phyloP scores from a whole-genome alignment of 23 tunicate species.

The Trididemnum nubilum region DNA sequence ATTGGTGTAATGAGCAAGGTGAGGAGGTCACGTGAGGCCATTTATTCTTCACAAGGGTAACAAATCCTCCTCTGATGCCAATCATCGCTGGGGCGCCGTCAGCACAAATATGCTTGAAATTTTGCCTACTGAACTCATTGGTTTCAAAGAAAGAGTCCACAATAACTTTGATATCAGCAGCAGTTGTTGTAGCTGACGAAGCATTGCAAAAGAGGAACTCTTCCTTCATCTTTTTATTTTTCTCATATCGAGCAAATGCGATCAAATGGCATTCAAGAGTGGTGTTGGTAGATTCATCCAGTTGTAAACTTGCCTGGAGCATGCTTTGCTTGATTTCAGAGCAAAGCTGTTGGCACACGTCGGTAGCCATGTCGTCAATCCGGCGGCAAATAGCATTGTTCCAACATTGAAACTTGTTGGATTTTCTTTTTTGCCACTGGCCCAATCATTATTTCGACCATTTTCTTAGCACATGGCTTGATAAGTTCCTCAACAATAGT shows the following conservation, averaged over 20 bases:
- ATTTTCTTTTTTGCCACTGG: slow-evolving; percentile 38
- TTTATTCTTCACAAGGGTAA: slow-evolving; percentile 33
- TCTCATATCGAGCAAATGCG: slow-evolving; percentile 37
- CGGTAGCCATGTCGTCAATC: slow-evolving; percentile 41
- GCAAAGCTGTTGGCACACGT: slow-evolving; percentile 39
- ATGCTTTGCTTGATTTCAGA: slow-evolving; percentile 36
- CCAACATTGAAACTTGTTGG: slow-evolving; percentile 28
- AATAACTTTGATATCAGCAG: slow-evolving; percentile 27
- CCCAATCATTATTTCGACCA: slow-evolving; percentile 35
- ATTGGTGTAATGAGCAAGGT: slow-evolving; percentile 39
- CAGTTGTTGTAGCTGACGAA: slow-evolving; percentile 35
- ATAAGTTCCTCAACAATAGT: slow-evolving; percentile 40
- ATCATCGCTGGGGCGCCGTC: slow-evolving; percentile 35
- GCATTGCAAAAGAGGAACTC: slow-evolving; percentile 31
- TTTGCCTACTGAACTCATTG: slow-evolving; percentile 30
- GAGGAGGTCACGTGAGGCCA: slow-evolving; percentile 49
- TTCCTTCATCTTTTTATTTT: slow-evolving; percentile 34
- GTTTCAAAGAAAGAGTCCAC: slow-evolving; percentile 32
- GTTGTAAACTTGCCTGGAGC: slow-evolving; percentile 38
- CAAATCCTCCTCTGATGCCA: slow-evolving; percentile 34
- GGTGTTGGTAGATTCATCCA: slow-evolving; percentile 41
- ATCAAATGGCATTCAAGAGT: slow-evolving; percentile 39
- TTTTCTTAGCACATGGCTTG: slow-evolving; percentile 19
- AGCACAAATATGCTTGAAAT: slow-evolving; percentile 39
- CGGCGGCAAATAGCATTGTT: slow-evolving; percentile 31